These are phyloP conservation scores for Merops nubicus DNA, from an alignment of 2,113 vertebrate species.

Conservation along the genomic window DNA sequence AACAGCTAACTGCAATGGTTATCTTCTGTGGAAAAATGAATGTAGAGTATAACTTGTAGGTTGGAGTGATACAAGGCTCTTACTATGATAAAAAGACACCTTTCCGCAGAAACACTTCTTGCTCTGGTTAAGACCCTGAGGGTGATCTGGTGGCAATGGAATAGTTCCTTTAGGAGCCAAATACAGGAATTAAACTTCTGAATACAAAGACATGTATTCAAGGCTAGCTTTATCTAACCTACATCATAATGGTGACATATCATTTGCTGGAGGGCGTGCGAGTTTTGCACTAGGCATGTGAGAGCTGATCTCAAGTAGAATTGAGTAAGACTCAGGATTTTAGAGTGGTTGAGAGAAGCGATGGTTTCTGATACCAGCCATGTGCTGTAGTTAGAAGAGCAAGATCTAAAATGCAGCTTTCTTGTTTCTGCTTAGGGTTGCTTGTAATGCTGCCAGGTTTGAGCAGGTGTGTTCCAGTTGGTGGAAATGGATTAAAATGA, in stretches of 20 bases:
- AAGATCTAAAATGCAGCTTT: not conserved
- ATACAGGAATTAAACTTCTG: not conserved
- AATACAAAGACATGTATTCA: not conserved
- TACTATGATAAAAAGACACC: not conserved
- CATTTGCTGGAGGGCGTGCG: not conserved
- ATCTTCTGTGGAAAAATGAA: not conserved
- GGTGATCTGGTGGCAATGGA: not conserved
- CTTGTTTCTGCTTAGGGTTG: not conserved
- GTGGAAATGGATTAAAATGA: not conserved
- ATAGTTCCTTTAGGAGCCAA: not conserved
- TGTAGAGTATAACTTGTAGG: not conserved
- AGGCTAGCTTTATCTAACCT: not conserved
- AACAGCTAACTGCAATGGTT: not conserved
- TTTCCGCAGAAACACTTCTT: not conserved
- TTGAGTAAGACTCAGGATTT: not conserved
- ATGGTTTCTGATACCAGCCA: not conserved
- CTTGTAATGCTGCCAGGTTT: not conserved
- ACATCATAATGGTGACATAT: not conserved
- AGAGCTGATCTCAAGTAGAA: not conserved
- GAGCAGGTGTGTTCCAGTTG: fast-evolving
- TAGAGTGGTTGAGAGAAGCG: not conserved
- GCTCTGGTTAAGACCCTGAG: not conserved
- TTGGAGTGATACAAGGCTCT: not conserved
- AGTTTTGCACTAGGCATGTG: not conserved
- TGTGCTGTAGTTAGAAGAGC: not conserved